Conservation (phyloP, 2,888 invertebrate genomes). For the Lapara coniferarum region DNA sequence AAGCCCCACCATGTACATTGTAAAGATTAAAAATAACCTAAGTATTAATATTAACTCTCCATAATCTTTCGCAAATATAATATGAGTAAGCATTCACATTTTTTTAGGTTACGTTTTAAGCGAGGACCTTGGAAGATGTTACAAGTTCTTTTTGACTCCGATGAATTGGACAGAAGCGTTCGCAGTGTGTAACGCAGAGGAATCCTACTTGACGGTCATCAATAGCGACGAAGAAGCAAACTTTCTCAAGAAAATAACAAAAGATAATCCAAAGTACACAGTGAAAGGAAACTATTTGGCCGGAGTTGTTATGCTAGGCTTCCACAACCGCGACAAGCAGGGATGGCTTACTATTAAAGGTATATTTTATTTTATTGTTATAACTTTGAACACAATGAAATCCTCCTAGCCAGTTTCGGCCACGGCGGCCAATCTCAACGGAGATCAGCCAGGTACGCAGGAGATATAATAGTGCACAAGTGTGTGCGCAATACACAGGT, state of each 20-base stretch:
- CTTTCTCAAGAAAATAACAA: slow-evolving; percentile 48
- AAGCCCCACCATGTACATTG: too few relatives aligned
- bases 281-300: slow-evolving; percentile 45
- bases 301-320: slow-evolving; percentile 51
- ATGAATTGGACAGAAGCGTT: slow-evolving; percentile 64
- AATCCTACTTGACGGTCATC: slow-evolving; percentile 62
- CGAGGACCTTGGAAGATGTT: slow-evolving; percentile 53
- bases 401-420: too few relatives aligned
- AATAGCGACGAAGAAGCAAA: slow-evolving; percentile 58
- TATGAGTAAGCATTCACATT: too few relatives aligned
- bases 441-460: too few relatives aligned
- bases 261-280: slow-evolving; percentile 46
- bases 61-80: too few relatives aligned
- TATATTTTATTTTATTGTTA: slow-evolving; percentile 32
- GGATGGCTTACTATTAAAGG: slow-evolving; percentile 59
- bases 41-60: too few relatives aligned
- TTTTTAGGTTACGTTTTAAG: slow-evolving; percentile 49
- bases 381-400: too few relatives aligned
- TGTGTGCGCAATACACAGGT: too few relatives aligned
- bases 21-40: too few relatives aligned
- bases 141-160: slow-evolving; percentile 63
- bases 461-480: too few relatives aligned
- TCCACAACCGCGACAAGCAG: slow-evolving; percentile 42
- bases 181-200: slow-evolving; percentile 57
- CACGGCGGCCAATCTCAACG: too few relatives aligned